Base-by-base conservation (phyloP, 2,113 vertebrate genomes). In the Lipotes vexillifer region DNA sequence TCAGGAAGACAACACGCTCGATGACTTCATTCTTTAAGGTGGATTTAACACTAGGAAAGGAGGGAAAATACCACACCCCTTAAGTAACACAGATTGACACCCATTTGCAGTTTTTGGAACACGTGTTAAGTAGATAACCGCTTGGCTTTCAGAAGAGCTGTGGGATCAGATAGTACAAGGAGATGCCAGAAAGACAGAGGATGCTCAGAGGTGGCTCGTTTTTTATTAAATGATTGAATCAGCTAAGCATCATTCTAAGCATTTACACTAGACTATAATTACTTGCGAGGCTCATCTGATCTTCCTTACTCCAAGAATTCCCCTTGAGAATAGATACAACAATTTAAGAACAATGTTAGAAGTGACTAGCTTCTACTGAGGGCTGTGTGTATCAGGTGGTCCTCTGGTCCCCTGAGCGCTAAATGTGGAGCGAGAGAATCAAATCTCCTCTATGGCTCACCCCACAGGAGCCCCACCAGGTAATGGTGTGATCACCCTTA, bases 1-100 rank as follows among this genome's bases (percentile, higher is more conserved):
- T 71, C 86, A 99, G 98, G 44, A 75, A 87, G 8, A 97, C 77
- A 12, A 23, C 74, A 1, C 87, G 63, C 49, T 90, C 93, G 33
- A 99, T 80, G 18, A 46, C 69, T 18, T 71, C 20, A 3, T 97
- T 97, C 27, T 91, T 84, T 57, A 92, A 6, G 29, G 21, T 63
- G 6, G 78, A 21, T 6, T 90, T 33, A 65, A 88, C 44, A 0
- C 97, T 98, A 38, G 59, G 52, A 77, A 46, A 97, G 38, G 66
- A 94, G 65, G 25, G 49, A 3, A 20, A 68, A 88, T 6, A 36
- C 17, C 15, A 57, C 44, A 55, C 1, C 1, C 0, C 1, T 20
- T 88, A 18, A 59, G 15, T n/a, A 31, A 44, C 20, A 25, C 10
- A 20, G 10, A 25, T 2, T 0, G 17, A 46, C 23, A 23, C 7